A percentile compares a stretch with the other conserved stretches of the same genome.
Conservation (phyloP, 2,797 vertebrate species). For the Cichlasoma orientale region DNA sequence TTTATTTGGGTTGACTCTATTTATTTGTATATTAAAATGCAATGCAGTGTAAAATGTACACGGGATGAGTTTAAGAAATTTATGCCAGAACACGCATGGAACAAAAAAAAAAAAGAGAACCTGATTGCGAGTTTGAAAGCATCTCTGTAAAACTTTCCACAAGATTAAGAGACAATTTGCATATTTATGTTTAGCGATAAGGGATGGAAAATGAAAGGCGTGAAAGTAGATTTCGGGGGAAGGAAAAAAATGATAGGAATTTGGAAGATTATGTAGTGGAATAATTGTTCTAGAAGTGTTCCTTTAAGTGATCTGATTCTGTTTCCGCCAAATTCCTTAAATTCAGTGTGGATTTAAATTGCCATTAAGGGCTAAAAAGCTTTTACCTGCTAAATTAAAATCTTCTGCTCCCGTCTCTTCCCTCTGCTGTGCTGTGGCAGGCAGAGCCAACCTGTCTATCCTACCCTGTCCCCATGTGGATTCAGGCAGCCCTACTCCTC, state of each 20-base stretch:
- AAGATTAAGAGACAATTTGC: not conserved
- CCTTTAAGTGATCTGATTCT: not conserved
- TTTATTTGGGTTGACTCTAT: not conserved
- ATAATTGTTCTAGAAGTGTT: not conserved
- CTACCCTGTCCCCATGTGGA: constrained; percentile 93
- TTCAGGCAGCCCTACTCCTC: constrained; percentile 95
- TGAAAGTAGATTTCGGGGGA: not conserved
- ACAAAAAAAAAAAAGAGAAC: not conserved
- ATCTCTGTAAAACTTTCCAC: not conserved
- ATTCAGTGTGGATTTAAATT: not conserved
- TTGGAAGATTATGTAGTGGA: not conserved
- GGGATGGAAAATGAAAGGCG: not conserved
- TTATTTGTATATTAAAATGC: not conserved
- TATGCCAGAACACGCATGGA: not conserved
- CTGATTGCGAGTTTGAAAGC: not conserved
- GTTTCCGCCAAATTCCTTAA: not conserved
- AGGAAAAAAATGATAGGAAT: not conserved
- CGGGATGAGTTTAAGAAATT: not conserved
- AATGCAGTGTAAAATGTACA: not conserved
- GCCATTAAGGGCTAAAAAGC: not conserved
- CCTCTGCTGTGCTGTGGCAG: constrained; percentile 84
- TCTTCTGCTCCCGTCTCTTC: constrained; percentile 57
- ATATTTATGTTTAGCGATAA: not conserved
- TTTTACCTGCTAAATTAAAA: constrained; percentile 43
- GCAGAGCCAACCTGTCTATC: constrained; percentile 97